Evolutionary conservation across 2,888 invertebrate genomes (phyloP).

Genomic region (Drosophila aldrichi): DNA sequence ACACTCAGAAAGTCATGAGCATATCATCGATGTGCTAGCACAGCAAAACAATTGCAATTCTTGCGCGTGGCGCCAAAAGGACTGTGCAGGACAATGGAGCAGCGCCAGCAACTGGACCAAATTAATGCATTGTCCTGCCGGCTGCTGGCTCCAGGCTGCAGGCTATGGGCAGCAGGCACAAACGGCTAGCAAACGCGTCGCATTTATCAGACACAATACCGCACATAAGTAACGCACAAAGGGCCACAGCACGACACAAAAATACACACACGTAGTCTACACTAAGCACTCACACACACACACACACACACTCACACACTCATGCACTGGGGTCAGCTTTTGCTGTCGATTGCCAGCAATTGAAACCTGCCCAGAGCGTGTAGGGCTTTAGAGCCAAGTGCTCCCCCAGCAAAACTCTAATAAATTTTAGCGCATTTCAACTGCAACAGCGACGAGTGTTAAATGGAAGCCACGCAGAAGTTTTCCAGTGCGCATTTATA

Average conservation of each 20-base stretch:
- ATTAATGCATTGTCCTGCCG: conserved; percentile 69
- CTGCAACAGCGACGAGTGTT: background rate
- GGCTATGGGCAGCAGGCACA: background rate
- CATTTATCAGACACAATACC: conserved; percentile 65
- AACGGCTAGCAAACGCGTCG: conserved; percentile 40
- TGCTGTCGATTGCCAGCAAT: conserved; percentile 50
- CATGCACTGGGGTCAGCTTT: conserved; percentile 36
- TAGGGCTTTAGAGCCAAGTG: conserved; percentile 23
- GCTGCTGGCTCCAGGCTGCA: background rate
- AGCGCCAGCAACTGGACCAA: conserved; percentile 17
- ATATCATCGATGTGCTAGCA: conserved; percentile 63
- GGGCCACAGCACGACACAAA: conserved; percentile 23
- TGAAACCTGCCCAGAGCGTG: conserved; percentile 27
- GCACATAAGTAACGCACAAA: conserved; percentile 70
- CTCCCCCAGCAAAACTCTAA: conserved; percentile 13
- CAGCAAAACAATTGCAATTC: conserved; percentile 68
- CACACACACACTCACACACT: conserved; percentile 13
- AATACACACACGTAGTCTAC: conserved; percentile 3
- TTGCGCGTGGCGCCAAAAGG: conserved; percentile 29
- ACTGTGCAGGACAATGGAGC: conserved; percentile 26
- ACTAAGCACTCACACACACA: conserved; percentile 15
- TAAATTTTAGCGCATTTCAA: conserved; percentile 17
- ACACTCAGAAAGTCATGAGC: conserved; percentile 62
- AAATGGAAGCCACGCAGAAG: background rate
- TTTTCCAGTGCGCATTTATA: background rate